Percentiles rank a stretch among this genome's conserved stretches.
phyloP scores from a whole-genome alignment of 1,140 invertebrate species.

The Ceratitis capitata region DNA sequence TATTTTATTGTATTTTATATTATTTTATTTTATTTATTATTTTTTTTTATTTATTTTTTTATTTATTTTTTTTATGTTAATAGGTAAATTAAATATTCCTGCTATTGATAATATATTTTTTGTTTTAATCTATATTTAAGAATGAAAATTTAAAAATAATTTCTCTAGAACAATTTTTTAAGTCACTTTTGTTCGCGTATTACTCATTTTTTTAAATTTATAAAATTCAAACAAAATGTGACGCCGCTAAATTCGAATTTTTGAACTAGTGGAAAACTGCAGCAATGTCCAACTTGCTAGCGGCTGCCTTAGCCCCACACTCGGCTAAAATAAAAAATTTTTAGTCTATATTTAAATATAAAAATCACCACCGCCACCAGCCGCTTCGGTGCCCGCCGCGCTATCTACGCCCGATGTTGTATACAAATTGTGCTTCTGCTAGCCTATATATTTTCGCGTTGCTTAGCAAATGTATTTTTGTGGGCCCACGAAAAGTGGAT shows the following conservation, averaged over 20 bases:
- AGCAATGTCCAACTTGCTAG: background rate
- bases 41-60: no score
- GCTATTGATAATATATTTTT: no score
- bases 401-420: background rate
- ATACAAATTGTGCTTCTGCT: conserved; percentile 10
- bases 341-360: conserved; percentile 32
- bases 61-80: no score
- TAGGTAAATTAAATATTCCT: no score
- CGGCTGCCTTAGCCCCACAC: background rate
- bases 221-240: background rate
- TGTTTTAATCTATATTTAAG: no score
- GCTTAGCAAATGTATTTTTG: conserved; percentile 32
- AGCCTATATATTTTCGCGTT: conserved; percentile 35
- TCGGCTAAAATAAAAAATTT: background rate
- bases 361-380: conserved; percentile 17
- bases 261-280: background rate
- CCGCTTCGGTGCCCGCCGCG: background rate
- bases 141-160: no score
- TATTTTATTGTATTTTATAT: no score
- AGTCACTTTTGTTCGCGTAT: background rate
- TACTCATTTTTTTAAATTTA: conserved; percentile 14
- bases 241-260: background rate
- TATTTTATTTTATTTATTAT: no score
- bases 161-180: background rate
- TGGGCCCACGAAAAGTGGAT: background rate